Evolutionary conservation across 2,797 vertebrate species (phyloP).

Genomic region (Poeciliopsis turneri): DNA sequence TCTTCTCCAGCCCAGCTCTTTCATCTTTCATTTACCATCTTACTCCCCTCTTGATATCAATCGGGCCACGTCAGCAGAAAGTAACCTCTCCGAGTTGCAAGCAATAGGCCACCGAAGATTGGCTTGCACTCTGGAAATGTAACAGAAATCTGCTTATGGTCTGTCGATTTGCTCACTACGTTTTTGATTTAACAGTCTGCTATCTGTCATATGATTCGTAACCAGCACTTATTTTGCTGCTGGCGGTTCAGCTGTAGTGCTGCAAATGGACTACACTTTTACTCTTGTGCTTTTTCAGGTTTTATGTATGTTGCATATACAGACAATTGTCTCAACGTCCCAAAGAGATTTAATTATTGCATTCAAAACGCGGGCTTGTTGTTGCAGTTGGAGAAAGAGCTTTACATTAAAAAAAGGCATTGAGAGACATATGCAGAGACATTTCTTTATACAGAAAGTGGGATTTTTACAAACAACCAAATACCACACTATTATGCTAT

Average conservation of each 20-base stretch:
- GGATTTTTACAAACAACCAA: slow-evolving; percentile 44
- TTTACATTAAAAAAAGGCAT: background rate
- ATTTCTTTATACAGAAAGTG: slow-evolving; percentile 11
- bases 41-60: slow-evolving; percentile 16
- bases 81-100: slow-evolving; percentile 29
- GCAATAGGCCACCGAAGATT: slow-evolving; percentile 27
- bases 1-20: slow-evolving; percentile 33
- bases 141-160: slow-evolving; percentile 33
- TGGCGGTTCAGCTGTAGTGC: background rate
- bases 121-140: slow-evolving; percentile 45
- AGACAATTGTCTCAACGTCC: slow-evolving; percentile 21
- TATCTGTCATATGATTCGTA: slow-evolving; percentile 25
- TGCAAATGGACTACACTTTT: background rate
- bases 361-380: slow-evolving; percentile 27
- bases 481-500: slow-evolving; percentile 23
- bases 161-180: slow-evolving; percentile 30
- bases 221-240: background rate
- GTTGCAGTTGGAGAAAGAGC: slow-evolving; percentile 13
- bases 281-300: background rate
- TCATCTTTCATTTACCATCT: slow-evolving; percentile 20
- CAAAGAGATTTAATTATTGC: slow-evolving; percentile 43
- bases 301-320: slow-evolving; percentile 25
- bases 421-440: slow-evolving; percentile 25
- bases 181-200: slow-evolving; percentile 31
- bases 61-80: slow-evolving; percentile 26